Evolutionary conservation across 2,113 vertebrate species (phyloP), one percentile per base, ranked within the genome.

Genomic region (Pachycephala philippinensis): DNA sequence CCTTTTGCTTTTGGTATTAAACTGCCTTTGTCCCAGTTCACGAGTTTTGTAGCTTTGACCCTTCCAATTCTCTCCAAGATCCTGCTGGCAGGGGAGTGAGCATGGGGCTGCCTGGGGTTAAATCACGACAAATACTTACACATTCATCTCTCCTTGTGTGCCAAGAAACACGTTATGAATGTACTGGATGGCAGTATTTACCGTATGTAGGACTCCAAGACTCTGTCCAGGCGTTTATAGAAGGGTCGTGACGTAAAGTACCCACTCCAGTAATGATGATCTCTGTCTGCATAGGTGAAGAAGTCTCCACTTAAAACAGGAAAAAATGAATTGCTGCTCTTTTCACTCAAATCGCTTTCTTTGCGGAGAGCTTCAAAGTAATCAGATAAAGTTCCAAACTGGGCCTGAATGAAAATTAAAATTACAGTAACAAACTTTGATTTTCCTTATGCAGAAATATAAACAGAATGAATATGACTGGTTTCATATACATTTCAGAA

Each of bases 221-320:
- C 94, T 63, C 99, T 97, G 94, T 99, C 99, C 47, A 99, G 96
- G 4, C 98, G 97, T 68, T 99, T 99, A 94, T 99, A 99, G 89
- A 99, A 99, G 3, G 99, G 99, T 45, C 99, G 98, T 4, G 99
- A 99, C 50, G 99, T 99, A 91, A 99, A 99, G 96, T 99, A 99
- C 15, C 99, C 99, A 66, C 99, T 99, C 99, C 99, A 99, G 87
- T 99, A 99, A 95, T 99, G 99, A 89, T 99, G 98, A 35, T 99
- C 99, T 44, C 99, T 98, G 97, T 99, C 99, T 3, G 99, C 99
- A 20, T 99, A 99, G 2, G 99, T 99, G 97, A 99, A 99, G 97
- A 99, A 99, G 97, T 99, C 99, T 37, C 99, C 99, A 54, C 98
- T 98, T 20, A 99, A 22, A 47, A 98, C 96, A 15, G 99, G 99